These are phyloP conservation scores for Leptobrachium ailaonicum DNA, from an alignment of 2,113 vertebrate species.

Conservation along the genomic window DNA sequence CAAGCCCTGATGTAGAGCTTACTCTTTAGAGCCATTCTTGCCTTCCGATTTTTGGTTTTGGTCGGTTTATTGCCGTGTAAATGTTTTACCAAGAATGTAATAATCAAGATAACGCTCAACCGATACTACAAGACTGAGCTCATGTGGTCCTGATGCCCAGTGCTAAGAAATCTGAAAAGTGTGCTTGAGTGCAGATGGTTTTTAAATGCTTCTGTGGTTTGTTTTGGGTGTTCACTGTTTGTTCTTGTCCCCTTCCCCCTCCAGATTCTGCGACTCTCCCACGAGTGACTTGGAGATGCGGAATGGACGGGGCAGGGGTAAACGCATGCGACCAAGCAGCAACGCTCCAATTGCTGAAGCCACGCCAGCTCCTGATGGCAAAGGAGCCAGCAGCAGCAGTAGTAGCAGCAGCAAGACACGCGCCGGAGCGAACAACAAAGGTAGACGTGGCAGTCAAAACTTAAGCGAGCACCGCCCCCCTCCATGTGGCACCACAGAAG, in stretches of 20 bases:
- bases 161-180: too few species aligned
- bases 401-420: constrained; percentile 88
- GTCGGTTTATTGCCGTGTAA: too few species aligned
- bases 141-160: too few species aligned
- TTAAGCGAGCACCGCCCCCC: constrained; percentile 91
- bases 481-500: constrained; percentile 79
- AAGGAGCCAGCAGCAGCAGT: constrained; percentile 73
- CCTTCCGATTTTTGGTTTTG: too few species aligned
- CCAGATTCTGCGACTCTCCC: constrained; percentile 97
- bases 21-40: too few species aligned
- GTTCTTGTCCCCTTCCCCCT: constrained; percentile 40
- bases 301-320: constrained; percentile 92
- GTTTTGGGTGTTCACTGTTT: neutral
- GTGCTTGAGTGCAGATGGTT: too few species aligned
- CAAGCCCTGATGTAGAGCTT: too few species aligned
- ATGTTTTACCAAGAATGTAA: too few species aligned
- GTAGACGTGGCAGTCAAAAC: constrained; percentile 92
- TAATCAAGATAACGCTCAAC: too few species aligned
- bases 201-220: too few species aligned
- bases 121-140: too few species aligned
- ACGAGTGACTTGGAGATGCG: constrained; percentile 98
- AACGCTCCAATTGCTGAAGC: constrained; percentile 89
- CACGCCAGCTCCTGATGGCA: constrained; percentile 83
- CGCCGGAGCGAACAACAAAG: constrained; percentile 90
- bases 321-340: constrained; percentile 91